A percentile compares a stretch with the other conserved stretches of the same genome.
Conservation (phyloP, 2,888 invertebrate species). For the Seladonia tumulorum region DNA sequence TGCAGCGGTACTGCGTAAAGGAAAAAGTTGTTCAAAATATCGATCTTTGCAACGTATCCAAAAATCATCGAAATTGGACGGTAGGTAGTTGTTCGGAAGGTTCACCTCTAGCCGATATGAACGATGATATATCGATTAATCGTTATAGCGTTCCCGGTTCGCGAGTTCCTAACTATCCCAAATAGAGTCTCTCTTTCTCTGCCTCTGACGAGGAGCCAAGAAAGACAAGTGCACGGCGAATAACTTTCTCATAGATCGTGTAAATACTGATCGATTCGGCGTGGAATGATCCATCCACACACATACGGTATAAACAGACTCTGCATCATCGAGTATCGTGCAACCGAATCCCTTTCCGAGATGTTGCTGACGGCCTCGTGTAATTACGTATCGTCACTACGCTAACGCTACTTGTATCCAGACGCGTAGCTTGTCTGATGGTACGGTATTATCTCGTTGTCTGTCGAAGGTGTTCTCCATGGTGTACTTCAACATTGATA, state of each 20-base stretch:
- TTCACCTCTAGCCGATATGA: not conserved
- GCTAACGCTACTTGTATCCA: conserved; percentile 50
- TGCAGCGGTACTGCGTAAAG: too few species aligned
- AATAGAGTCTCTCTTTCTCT: not conserved
- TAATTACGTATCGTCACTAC: conserved; percentile 22
- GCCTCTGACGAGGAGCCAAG: not conserved
- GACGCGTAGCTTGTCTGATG: conserved; percentile 54
- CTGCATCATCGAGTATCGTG: conserved; percentile 57
- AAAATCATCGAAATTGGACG: not conserved
- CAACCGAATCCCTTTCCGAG: conserved; percentile 13
- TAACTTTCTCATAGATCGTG: not conserved
- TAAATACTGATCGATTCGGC: not conserved
- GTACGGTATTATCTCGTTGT: conserved; percentile 36
- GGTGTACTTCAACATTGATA: not conserved
- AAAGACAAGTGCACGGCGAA: not conserved
- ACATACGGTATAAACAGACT: conserved; percentile 72
- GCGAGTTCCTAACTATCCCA: conserved; percentile 15
- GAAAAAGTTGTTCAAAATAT: too few species aligned
- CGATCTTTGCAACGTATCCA: too few species aligned
- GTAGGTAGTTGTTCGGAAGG: not conserved
- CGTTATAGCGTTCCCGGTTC: not conserved
- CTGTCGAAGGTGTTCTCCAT: not conserved
- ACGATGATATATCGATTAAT: not conserved
- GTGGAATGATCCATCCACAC: not conserved
- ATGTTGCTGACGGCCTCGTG: not conserved